These are phyloP conservation scores for Dinothrombium tinctorium DNA, from an alignment of 1,140 invertebrate genomes.

Conservation along the genomic window DNA sequence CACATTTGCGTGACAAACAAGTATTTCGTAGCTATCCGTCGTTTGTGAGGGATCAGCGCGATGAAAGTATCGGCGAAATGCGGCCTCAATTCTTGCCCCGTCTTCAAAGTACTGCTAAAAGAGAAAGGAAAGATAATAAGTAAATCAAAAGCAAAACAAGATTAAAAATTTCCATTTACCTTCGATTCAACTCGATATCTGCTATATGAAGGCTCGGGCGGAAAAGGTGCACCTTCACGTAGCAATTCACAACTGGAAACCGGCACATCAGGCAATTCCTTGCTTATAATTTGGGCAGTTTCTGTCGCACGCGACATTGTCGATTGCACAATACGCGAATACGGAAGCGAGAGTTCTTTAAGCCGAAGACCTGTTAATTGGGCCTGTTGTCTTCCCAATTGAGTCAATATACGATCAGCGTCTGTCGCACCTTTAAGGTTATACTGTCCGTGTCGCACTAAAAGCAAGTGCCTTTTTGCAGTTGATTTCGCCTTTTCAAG, in stretches of 20 bases:
- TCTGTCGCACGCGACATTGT: constrained; percentile 81
- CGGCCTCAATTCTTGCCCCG: constrained; percentile 87
- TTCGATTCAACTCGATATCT: too few species aligned
- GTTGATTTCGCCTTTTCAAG: constrained; percentile 30
- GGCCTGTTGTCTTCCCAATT: constrained; percentile 59
- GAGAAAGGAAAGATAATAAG: too few species aligned
- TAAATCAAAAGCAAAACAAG: too few species aligned
- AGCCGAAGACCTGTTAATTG: constrained; percentile 42
- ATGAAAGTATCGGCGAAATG: constrained; percentile 79
- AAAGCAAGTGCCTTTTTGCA: constrained; percentile 52
- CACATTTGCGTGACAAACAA: constrained; percentile 95
- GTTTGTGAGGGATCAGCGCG: constrained; percentile 53
- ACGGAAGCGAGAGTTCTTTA: constrained; percentile 45
- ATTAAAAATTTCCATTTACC: constrained; percentile 30
- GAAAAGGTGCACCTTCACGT: constrained; percentile 78
- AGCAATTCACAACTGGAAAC: constrained; percentile 41
- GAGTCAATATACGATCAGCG: constrained; percentile 46
- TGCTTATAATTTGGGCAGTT: constrained; percentile 57
- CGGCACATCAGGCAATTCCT: constrained; percentile 31
- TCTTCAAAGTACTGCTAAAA: too few species aligned
- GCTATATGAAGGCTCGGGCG: constrained; percentile 67
- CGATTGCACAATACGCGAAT: constrained; percentile 50
- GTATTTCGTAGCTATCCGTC: constrained; percentile 58
- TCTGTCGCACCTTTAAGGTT: constrained; percentile 44
- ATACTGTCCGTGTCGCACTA: constrained; percentile 90